Base-by-base conservation (phyloP, 2,888 invertebrate genomes). In the Heteropelma amictum region DNA sequence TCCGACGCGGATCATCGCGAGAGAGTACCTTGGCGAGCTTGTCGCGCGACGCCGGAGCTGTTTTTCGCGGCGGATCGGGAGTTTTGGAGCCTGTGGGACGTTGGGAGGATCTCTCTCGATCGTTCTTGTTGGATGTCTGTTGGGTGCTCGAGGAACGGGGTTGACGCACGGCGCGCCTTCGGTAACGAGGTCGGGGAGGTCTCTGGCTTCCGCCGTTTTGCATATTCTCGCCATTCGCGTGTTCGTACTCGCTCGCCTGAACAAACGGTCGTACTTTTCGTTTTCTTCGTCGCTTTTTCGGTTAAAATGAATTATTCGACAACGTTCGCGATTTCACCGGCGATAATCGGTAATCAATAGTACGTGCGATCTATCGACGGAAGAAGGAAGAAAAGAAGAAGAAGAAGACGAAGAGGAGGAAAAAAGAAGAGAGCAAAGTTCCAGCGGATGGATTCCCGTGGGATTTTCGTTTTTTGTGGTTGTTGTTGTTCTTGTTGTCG, bases 101-200 rank as follows among this genome's bases (percentile, higher is more conserved):
- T 33, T 35, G 33, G 23, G 77, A 76, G n/a, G n/a, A n/a, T n/a
- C n/a, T n/a, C n/a, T n/a, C n/a, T n/a, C n/a, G n/a, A 38, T 80
- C 79, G 74, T 79, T 77, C 72, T 80, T 80, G 56, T 77, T 77
- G 61, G 77, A 76, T 45, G 78, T 78, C 58, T 79, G 82, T 42
- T 72, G 72, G 47, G 72, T 75, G 60, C 76, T 79, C 42, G 77
- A 79, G 40, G 82, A 81, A 65, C 84, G 83, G 26, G 84, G 81
- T 42, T 82, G 84, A 54, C 84, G 79, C 33, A 80, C 74, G 51
- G 83, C 74, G 82, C 91, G 90, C 81, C 89, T 89, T 81, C 89
- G 89, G 82, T 89, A 90, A 58, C 90, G 89, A 71, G 89, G 88
- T 75, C 90, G 88, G 73, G 88, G 90, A 60, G 87, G 88, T 77